phyloP scores from a whole-genome alignment of 2,113 vertebrate species.

The Balaeniceps rex region DNA sequence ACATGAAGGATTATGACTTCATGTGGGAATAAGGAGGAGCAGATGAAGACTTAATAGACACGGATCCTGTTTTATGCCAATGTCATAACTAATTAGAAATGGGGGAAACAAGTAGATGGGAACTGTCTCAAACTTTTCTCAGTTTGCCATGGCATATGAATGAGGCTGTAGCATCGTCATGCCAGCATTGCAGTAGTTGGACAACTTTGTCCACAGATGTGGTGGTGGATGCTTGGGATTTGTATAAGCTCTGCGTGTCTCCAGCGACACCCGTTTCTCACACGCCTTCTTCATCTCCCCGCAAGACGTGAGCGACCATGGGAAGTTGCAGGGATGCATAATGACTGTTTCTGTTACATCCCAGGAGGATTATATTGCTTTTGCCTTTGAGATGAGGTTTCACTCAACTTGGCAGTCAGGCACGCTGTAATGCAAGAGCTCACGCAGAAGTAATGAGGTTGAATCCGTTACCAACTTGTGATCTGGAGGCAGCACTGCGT shows the following conservation, averaged over 20 bases:
- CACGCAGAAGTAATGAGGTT: background rate
- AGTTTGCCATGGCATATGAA: background rate
- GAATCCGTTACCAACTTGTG: background rate
- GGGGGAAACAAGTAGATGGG: background rate
- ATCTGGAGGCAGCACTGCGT: background rate
- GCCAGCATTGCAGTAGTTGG: background rate
- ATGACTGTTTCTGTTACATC: background rate
- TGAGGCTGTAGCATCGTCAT: background rate
- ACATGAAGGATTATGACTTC: background rate
- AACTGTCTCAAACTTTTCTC: background rate
- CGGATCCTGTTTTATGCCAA: background rate
- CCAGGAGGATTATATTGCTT: background rate
- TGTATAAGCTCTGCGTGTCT: background rate
- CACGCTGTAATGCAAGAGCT: background rate
- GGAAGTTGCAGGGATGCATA: background rate
- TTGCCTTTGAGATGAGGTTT: background rate
- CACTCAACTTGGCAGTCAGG: background rate
- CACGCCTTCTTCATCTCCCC: background rate
- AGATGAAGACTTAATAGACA: background rate
- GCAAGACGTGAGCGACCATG: background rate
- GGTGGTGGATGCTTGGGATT: background rate
- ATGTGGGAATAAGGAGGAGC: constrained; percentile 20
- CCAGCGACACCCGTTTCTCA: background rate
- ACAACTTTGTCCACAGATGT: background rate
- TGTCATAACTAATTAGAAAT: constrained; percentile 23